Conservation (phyloP, 1,140 invertebrate species). For the Papilio polyxenes region DNA sequence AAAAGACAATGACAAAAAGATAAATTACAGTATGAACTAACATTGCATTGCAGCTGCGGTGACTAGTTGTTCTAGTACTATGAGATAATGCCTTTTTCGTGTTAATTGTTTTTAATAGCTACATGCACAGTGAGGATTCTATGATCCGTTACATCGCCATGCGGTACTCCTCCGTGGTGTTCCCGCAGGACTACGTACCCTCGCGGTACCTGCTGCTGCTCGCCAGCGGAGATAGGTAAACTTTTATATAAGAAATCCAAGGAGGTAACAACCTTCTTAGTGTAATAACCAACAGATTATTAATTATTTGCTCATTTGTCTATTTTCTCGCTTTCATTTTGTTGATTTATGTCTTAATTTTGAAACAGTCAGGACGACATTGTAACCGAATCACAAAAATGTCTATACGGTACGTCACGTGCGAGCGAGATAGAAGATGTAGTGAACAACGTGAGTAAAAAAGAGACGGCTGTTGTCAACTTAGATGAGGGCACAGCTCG, state of each 20-base stretch:
- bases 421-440: constrained; percentile 80
- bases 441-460: constrained; percentile 72
- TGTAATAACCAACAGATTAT: not conserved
- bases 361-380: constrained; percentile 88
- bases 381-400: constrained; percentile 86
- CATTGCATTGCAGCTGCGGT: too few relatives aligned
- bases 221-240: constrained; percentile 90
- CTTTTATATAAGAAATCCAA: not conserved
- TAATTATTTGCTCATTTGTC: not conserved
- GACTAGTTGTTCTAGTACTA: too few relatives aligned
- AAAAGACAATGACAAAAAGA: too few relatives aligned
- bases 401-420: constrained; percentile 83
- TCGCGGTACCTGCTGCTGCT: constrained; percentile 92
- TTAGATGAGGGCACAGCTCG: constrained; percentile 62
- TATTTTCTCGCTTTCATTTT: not conserved
- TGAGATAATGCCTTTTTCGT: too few relatives aligned
- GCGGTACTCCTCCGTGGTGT: constrained; percentile 90
- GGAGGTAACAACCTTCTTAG: too few relatives aligned
- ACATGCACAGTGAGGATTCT: constrained; percentile 84
- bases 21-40: too few relatives aligned
- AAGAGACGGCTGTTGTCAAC: constrained; percentile 61
- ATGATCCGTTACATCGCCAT: constrained; percentile 91
- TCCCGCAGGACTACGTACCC: constrained; percentile 89
- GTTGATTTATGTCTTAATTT: constrained; percentile 36
- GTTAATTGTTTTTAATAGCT: constrained; percentile 58